Percentiles rank a stretch among this genome's conserved stretches.
These are phyloP conservation scores for Eristalis intricaria DNA, from an alignment of 2,888 invertebrate genomes.

Conservation along the genomic window DNA sequence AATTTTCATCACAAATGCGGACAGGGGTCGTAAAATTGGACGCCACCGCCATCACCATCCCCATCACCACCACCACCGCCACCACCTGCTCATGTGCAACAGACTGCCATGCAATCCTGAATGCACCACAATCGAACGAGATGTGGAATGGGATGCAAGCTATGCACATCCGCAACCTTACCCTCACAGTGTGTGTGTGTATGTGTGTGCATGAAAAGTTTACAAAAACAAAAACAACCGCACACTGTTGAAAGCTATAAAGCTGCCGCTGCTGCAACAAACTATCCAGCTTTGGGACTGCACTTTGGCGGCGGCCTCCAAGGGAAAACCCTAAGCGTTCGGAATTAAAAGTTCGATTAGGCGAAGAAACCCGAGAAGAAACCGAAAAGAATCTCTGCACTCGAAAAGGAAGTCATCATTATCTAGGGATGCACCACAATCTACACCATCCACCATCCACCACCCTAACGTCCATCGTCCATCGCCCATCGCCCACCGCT, in stretches of 20 bases:
- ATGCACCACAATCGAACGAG: background rate
- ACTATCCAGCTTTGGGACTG: slow-evolving; percentile 9
- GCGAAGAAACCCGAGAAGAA: slow-evolving; percentile 39
- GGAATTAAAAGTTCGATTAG: slow-evolving; percentile 67
- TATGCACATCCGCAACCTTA: slow-evolving; percentile 54
- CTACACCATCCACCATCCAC: slow-evolving; percentile 18
- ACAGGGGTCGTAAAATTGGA: slow-evolving; percentile 35
- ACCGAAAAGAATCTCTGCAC: slow-evolving; percentile 40
- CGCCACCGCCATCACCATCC: background rate
- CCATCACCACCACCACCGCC: slow-evolving; percentile 28
- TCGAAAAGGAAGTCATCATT: slow-evolving; percentile 38
- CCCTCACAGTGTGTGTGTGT: slow-evolving; percentile 56
- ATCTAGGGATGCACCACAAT: slow-evolving; percentile 55
- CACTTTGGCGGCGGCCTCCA: slow-evolving; percentile 1
- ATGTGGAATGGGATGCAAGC: slow-evolving; percentile 32
- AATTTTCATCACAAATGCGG: slow-evolving; percentile 31
- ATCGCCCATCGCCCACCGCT: background rate
- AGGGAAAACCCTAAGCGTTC: slow-evolving; percentile 35
- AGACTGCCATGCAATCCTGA: slow-evolving; percentile 43
- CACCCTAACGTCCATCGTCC: background rate
- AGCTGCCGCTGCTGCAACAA: slow-evolving; percentile 20
- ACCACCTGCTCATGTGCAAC: slow-evolving; percentile 61
- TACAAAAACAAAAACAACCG: slow-evolving; percentile 48
- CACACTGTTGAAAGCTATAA: slow-evolving; percentile 59
- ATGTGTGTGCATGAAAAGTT: slow-evolving; percentile 49